Percentiles rank a stretch among this genome's conserved stretches.
These are phyloP conservation scores for Alosa sapidissima DNA, from an alignment of 2,797 vertebrate species.

Conservation along the genomic window DNA sequence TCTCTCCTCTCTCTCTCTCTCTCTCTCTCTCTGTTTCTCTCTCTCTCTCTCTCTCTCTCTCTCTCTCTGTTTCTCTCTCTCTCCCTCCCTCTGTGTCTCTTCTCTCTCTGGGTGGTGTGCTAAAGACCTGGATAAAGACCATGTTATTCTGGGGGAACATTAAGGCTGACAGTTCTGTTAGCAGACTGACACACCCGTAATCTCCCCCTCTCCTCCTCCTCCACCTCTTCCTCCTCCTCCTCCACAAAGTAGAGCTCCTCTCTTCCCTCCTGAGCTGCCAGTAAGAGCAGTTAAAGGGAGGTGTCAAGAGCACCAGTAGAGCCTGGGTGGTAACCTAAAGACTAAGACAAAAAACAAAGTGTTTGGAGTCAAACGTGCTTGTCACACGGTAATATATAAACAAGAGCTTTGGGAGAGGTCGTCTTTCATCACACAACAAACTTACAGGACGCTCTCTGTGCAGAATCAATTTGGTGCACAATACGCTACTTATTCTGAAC, in stretches of 20 bases:
- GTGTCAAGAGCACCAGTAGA: not conserved
- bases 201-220: not conserved
- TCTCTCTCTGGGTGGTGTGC: slow-evolving; percentile 29
- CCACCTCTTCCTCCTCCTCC: not conserved
- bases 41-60: not conserved
- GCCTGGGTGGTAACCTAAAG: not conserved
- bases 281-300: not conserved
- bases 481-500: not conserved
- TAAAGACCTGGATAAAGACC: slow-evolving; percentile 38
- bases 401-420: not conserved
- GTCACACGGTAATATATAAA: not conserved
- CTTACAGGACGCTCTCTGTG: not conserved
- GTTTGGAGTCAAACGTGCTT: not conserved
- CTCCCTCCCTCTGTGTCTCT: not conserved
- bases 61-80: not conserved
- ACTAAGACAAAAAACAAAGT: not conserved
- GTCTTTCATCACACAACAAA: not conserved
- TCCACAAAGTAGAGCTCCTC: not conserved
- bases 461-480: not conserved
- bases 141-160: slow-evolving; percentile 46
- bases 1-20: not conserved
- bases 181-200: slow-evolving; percentile 40
- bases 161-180: slow-evolving; percentile 50
- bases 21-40: not conserved
- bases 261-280: not conserved